phyloP scores from a whole-genome alignment of 2,888 invertebrate species.

The Heterodera filipjevi region DNA sequence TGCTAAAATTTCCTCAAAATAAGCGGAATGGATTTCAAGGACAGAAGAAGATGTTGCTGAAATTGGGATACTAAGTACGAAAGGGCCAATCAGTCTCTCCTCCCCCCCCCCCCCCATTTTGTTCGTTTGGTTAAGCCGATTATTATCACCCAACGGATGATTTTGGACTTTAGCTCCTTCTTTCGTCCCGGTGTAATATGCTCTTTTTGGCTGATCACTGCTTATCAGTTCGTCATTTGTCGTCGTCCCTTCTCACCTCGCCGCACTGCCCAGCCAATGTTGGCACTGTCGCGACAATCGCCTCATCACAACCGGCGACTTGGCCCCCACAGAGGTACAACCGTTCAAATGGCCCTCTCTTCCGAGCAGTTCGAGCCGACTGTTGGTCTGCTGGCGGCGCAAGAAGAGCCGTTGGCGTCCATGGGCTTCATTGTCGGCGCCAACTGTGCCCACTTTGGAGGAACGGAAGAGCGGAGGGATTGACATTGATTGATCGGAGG shows the following conservation, averaged over 20 bases:
- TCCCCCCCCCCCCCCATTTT: background rate
- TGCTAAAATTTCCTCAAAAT: background rate
- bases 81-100: no score
- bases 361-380: slow-evolving; percentile 16
- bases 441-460: slow-evolving; percentile 10
- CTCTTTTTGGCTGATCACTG: no score
- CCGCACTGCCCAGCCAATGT: slow-evolving; percentile 20
- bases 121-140: slow-evolving; percentile 9
- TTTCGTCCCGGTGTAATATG: no score
- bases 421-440: background rate
- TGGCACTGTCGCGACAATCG: slow-evolving; percentile 24
- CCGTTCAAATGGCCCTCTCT: background rate
- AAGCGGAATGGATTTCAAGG: background rate
- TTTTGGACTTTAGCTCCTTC: no score
- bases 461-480: slow-evolving; percentile 17
- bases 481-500: slow-evolving; percentile 11
- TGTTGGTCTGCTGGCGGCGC: slow-evolving; percentile 18
- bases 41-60: background rate
- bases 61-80: background rate
- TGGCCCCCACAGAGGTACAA: background rate
- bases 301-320: slow-evolving; percentile 15
- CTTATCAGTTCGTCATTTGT: no score
- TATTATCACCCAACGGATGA: no score
- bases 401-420: slow-evolving; percentile 1
- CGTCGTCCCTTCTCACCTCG: background rate